Conservation (phyloP, 2,888 invertebrate species). For the Coremacera marginata region DNA sequence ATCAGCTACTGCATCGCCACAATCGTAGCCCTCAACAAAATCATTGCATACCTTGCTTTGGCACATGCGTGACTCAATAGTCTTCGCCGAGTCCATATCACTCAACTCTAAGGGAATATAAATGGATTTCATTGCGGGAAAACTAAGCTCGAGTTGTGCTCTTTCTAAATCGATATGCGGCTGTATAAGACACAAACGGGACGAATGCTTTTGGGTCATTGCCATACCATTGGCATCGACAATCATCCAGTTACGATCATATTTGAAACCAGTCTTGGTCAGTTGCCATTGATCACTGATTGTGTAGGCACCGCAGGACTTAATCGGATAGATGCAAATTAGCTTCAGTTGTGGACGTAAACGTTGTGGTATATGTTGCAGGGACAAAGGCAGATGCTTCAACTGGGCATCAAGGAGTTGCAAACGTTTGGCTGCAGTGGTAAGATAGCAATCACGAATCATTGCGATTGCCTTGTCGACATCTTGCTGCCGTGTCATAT, state of each 20-base stretch:
- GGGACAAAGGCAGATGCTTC: conserved; percentile 53
- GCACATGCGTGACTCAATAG: conserved; percentile 71
- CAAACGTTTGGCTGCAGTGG: conserved; percentile 51
- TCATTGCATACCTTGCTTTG: conserved; percentile 90
- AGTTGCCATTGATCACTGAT: conserved; percentile 79
- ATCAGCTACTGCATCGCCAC: conserved; percentile 82
- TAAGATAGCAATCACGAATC: conserved; percentile 81
- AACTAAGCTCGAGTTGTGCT: conserved; percentile 73
- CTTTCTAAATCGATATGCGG: conserved; percentile 78
- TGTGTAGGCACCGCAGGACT: conserved; percentile 88
- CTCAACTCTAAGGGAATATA: conserved; percentile 71
- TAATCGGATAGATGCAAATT: conserved; percentile 87
- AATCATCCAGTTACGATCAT: conserved; percentile 96
- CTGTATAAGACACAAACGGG: conserved; percentile 81
- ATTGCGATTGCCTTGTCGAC: conserved; percentile 79
- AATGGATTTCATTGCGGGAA: conserved; percentile 75
- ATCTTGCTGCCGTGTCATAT: conserved; percentile 83
- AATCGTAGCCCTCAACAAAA: conserved; percentile 82
- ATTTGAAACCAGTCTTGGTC: conserved; percentile 82
- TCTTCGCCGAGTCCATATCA: conserved; percentile 55
- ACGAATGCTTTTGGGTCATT: conserved; percentile 88
- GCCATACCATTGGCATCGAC: conserved; percentile 84
- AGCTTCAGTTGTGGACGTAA: conserved; percentile 63
- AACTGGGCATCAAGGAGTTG: conserved; percentile 51
- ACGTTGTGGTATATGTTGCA: conserved; percentile 56